Conservation (phyloP, 2,113 vertebrate species). For the Indicator indicator region DNA sequence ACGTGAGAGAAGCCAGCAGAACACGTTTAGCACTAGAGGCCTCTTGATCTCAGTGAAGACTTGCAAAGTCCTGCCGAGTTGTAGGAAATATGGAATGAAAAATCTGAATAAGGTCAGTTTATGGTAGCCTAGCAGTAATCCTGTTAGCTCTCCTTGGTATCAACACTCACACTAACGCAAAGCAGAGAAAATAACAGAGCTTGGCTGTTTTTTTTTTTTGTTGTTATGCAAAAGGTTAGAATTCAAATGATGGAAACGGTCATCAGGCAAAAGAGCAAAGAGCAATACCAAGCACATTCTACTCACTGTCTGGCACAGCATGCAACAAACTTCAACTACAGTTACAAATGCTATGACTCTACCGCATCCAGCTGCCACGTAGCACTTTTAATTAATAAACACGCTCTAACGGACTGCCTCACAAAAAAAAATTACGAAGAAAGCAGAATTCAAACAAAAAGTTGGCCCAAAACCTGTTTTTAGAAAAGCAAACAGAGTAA, state of each 20-base stretch:
- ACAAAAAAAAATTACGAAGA: slow-evolving; percentile 28
- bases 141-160: slow-evolving; percentile 75
- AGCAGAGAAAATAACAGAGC: background rate
- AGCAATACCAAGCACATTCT: slow-evolving; percentile 72
- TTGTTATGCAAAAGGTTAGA: background rate
- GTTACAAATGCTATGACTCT: slow-evolving; percentile 40
- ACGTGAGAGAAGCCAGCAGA: slow-evolving; percentile 37
- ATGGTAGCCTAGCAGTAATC: slow-evolving; percentile 55
- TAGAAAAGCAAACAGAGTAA: slow-evolving; percentile 62
- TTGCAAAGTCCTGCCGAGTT: slow-evolving; percentile 71
- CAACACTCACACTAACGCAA: background rate
- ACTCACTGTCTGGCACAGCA: slow-evolving; percentile 71
- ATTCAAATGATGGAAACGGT: slow-evolving; percentile 13
- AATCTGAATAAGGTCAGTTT: slow-evolving; percentile 82
- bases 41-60: slow-evolving; percentile 66
- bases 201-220: fast-evolving
- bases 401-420: slow-evolving; percentile 58
- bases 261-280: slow-evolving; percentile 76
- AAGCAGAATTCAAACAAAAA: slow-evolving; percentile 38
- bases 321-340: slow-evolving; percentile 68
- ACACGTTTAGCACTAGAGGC: slow-evolving; percentile 29
- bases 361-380: slow-evolving; percentile 50
- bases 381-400: slow-evolving; percentile 70
- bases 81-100: slow-evolving; percentile 8
- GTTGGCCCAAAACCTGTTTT: slow-evolving; percentile 40